Evolutionary conservation across 2,113 vertebrate species (phyloP).

Genomic region (Chinchilla lanigera): DNA sequence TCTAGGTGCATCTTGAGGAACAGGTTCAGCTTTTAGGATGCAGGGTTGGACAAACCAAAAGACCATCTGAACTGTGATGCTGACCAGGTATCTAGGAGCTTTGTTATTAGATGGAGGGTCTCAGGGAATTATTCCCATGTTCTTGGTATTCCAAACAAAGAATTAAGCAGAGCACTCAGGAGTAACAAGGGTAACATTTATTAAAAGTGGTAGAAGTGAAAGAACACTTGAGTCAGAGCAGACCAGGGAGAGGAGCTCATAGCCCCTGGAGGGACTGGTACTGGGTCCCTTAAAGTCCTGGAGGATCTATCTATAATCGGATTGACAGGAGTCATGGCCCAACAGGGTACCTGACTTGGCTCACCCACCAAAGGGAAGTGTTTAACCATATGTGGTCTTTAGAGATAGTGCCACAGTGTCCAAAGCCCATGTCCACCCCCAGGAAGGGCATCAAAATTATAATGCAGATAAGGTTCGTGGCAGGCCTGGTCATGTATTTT

Average conservation of each 20-base stretch:
- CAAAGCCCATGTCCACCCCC: not conserved
- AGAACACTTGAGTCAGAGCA: not conserved
- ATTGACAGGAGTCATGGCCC: not conserved
- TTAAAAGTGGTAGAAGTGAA: not conserved
- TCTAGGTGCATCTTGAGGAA: not conserved
- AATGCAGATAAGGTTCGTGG: not conserved
- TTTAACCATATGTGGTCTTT: not conserved
- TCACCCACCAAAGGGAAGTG: not conserved
- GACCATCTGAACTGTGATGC: not conserved
- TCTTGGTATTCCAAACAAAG: not conserved
- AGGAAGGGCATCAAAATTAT: not conserved
- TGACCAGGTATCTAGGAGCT: not conserved
- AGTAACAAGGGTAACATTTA: not conserved
- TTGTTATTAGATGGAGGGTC: not conserved
- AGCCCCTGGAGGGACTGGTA: not conserved
- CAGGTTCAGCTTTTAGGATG: not conserved
- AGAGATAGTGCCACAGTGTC: not conserved
- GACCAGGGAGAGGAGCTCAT: not conserved
- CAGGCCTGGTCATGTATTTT: not conserved
- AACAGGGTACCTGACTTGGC: not conserved
- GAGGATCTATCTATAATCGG: not conserved
- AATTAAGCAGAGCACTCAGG: not conserved
- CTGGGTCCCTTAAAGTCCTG: not conserved
- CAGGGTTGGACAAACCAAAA: not conserved
- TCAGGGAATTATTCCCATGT: not conserved